Evolutionary conservation across 23 tunicate species (phyloP), one percentile per base, ranked within the genome.

Genomic region (Halocynthia aurantium): DNA sequence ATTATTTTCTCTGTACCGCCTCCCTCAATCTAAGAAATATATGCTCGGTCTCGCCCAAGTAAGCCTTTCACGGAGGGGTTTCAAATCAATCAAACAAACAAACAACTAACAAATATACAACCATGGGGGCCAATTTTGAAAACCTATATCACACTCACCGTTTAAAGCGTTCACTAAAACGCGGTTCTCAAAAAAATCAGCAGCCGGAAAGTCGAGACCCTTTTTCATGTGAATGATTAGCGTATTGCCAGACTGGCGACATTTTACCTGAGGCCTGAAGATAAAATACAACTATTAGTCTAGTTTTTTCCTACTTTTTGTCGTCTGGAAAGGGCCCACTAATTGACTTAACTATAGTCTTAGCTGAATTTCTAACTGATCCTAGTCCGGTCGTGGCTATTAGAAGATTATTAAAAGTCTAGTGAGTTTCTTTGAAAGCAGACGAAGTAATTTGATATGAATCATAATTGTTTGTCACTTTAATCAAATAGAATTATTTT

Each of bases 181-280:
- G 52, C 64, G 76, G n/a, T 87, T 84, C 62, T 87, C 93, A 8
- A 87, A 66, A 62, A 81, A 82, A 66, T 87, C 93, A 10, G 93
- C 85, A 10, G 85, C 93, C 7, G 93, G 93, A 53, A 81, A 87
- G 66, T 87, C 93, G 8, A 87, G 78, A 13, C 93, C 93, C 40
- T 72, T 78, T 11, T 77, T 77, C 7, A 87, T 64, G 22, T 12
- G 53, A 15, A 85, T 70, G 8, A 61, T 57, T 13, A 72, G 58
- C 7, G 81, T 55, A 53, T 68, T 57, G 20, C 83, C 81, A 0
- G 57, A 71, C 12, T 51, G 69, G 8, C 52, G 55, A 65, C 71
- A 61, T 44, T 76, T 70, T 6, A 81, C 93, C 64, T 53, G 76
- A 57, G 93, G 93, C 71, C 93, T 87, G 62, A 49, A 78, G 67